Percentiles rank a stretch among this genome's conserved stretches.
Evolutionary conservation across 2,113 vertebrate species (phyloP).

Genomic region (Ciconia stormi): DNA sequence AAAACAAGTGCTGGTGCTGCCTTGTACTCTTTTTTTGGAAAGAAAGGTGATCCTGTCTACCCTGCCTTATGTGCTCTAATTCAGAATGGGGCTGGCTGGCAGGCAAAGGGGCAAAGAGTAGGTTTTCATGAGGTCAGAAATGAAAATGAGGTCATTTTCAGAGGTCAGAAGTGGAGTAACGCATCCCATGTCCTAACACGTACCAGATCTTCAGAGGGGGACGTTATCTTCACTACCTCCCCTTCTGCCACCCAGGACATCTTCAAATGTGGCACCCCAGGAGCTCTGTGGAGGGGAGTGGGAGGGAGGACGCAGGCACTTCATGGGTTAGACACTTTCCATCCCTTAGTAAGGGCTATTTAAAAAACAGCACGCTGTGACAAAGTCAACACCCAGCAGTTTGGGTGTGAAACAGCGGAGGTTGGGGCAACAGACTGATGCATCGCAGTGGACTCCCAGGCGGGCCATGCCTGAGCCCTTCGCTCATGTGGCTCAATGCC

Average conservation of each 20-base stretch:
- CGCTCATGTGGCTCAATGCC: rapidly evolving
- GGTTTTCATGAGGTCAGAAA: background rate
- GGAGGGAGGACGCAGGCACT: background rate
- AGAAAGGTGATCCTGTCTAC: background rate
- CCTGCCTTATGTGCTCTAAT: background rate
- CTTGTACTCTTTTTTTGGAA: background rate
- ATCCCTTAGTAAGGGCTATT: background rate
- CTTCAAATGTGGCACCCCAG: background rate
- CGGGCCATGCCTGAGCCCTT: background rate
- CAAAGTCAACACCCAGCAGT: background rate
- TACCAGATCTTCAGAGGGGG: background rate
- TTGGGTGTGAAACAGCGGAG: background rate
- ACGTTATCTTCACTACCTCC: background rate
- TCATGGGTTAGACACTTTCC: background rate
- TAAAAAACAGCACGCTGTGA: background rate
- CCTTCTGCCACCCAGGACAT: background rate
- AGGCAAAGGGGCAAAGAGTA: background rate
- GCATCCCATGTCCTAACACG: background rate
- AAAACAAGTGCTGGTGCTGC: background rate
- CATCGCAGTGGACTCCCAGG: background rate
- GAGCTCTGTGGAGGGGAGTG: rapidly evolving
- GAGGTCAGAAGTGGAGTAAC: background rate
- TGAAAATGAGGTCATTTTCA: background rate
- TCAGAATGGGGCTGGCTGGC: background rate
- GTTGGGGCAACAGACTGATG: background rate